phyloP scores from a whole-genome alignment of 2,888 invertebrate species.

The Lomographa bimaculata region DNA sequence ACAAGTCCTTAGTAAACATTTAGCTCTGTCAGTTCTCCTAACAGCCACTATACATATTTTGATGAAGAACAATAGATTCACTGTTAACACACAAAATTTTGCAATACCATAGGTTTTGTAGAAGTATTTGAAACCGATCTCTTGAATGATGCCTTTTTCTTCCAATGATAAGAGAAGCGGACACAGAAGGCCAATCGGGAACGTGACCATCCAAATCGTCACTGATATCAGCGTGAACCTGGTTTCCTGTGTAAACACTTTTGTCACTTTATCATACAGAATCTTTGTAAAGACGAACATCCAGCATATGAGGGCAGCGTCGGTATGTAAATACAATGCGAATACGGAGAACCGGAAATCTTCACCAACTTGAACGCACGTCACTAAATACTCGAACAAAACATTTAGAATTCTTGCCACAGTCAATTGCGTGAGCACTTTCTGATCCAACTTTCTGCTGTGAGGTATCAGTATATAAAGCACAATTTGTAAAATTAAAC shows the following conservation, averaged over 20 bases:
- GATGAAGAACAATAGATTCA: constrained; percentile 46
- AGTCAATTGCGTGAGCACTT: constrained; percentile 53
- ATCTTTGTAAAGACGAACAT: constrained; percentile 66
- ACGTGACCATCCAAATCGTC: constrained; percentile 45
- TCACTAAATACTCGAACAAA: constrained; percentile 43
- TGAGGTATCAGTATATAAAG: constrained; percentile 43
- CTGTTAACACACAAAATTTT: constrained; percentile 29
- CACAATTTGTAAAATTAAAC: constrained; percentile 43
- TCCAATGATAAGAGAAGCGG: constrained; percentile 22
- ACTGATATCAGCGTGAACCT: constrained; percentile 40
- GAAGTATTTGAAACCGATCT: constrained; percentile 21
- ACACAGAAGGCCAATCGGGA: constrained; percentile 48
- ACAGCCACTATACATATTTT: constrained; percentile 51
- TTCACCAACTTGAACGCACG: background rate
- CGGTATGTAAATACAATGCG: constrained; percentile 49
- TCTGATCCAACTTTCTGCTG: constrained; percentile 56
- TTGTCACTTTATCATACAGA: constrained; percentile 60
- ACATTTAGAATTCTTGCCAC: constrained; percentile 52
- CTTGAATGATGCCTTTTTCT: background rate
- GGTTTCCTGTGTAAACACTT: constrained; percentile 46
- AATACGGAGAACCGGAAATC: constrained; percentile 27
- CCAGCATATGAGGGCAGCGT: constrained; percentile 53
- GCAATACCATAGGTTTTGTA: constrained; percentile 44
- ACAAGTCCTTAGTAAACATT: constrained; percentile 33
- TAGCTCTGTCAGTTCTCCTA: constrained; percentile 13